These are phyloP conservation scores for Brenthis ino DNA, from an alignment of 2,888 invertebrate genomes.

Conservation along the genomic window DNA sequence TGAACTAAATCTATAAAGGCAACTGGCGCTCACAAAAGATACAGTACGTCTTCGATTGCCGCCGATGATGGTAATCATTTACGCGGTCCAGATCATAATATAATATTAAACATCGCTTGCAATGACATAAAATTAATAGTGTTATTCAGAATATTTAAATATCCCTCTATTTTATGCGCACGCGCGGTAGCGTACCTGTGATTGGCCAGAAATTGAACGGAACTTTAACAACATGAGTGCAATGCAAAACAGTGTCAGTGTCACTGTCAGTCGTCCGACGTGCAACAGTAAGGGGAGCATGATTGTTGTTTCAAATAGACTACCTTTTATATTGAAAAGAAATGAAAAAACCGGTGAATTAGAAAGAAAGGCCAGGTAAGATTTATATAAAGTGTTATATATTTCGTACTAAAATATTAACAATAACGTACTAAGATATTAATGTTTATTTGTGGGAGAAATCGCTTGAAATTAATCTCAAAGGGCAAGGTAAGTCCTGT, in stretches of 20 bases:
- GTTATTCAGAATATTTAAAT: constrained; percentile 54
- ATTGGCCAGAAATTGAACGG: constrained; percentile 67
- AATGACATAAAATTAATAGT: constrained; percentile 57
- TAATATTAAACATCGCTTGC: constrained; percentile 50
- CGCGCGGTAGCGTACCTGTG: constrained; percentile 65
- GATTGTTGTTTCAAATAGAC: constrained; percentile 95
- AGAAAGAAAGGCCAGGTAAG: constrained; percentile 92
- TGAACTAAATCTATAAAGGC: constrained; percentile 76
- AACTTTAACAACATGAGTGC: constrained; percentile 65
- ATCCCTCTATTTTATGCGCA: constrained; percentile 66
- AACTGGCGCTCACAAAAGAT: constrained; percentile 64
- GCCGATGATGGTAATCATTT: constrained; percentile 68
- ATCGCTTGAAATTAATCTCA: neutral
- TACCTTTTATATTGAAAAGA: constrained; percentile 92
- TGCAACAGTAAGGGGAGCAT: constrained; percentile 87
- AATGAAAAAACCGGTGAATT: constrained; percentile 87
- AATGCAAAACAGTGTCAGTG: constrained; percentile 46
- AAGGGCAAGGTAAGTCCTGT: constrained; percentile 19
- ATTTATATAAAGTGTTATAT: constrained; percentile 3
- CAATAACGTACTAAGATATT: neutral
- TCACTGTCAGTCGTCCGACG: constrained; percentile 62
- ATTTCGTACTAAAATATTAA: neutral
- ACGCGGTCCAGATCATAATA: constrained; percentile 49
- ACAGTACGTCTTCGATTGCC: constrained; percentile 73
- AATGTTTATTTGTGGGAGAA: neutral